Evolutionary conservation across 23 tunicate species (phyloP).

Genomic region (Trididemnum nubilum): DNA sequence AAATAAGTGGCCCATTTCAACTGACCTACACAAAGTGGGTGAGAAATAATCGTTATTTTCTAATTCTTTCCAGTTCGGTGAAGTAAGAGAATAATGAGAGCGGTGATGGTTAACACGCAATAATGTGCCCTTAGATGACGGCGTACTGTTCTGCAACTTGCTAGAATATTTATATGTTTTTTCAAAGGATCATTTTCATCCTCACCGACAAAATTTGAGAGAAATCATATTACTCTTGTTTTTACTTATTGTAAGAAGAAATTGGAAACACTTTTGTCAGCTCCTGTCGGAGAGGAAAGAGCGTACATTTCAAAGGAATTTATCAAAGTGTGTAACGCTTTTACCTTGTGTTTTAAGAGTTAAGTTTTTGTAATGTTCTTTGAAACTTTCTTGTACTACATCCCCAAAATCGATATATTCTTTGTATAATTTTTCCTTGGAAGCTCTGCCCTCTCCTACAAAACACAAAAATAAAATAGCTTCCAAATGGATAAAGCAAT

Average conservation of each 20-base stretch:
- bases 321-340: background rate
- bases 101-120: background rate
- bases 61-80: too few relatives aligned
- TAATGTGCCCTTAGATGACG: background rate
- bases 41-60: background rate
- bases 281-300: too few relatives aligned
- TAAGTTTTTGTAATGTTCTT: conserved; percentile 84
- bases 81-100: background rate
- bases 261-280: too few relatives aligned
- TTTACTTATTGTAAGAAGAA: too few relatives aligned
- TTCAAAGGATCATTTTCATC: too few relatives aligned
- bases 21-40: conserved; percentile 62
- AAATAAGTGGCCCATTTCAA: conserved; percentile 86
- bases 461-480: background rate
- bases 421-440: background rate
- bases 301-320: too few relatives aligned
- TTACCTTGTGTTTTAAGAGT: conserved; percentile 96
- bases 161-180: too few relatives aligned
- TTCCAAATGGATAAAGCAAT: too few relatives aligned
- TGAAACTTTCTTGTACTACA: conserved; percentile 72
- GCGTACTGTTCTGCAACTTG: background rate
- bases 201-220: too few relatives aligned
- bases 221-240: too few relatives aligned
- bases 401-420: conserved; percentile 61
- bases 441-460: background rate